A percentile compares a stretch with the other conserved stretches of the same genome.
phyloP scores from a whole-genome alignment of 2,113 vertebrate species.

The Suncus etruscus region DNA sequence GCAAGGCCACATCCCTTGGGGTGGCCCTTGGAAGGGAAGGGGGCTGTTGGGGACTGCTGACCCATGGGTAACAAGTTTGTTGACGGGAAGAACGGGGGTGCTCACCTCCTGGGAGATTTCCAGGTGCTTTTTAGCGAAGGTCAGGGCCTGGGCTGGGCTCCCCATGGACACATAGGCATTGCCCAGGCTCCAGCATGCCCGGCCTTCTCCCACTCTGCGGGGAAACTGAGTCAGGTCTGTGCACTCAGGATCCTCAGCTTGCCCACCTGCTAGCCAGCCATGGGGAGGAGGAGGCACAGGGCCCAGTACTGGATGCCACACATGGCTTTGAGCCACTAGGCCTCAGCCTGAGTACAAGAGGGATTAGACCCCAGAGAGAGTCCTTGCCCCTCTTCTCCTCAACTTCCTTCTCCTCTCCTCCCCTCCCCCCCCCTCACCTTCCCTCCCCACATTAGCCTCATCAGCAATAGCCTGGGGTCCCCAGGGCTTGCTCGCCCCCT shows the following conservation, averaged over 20 bases:
- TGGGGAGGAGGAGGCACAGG: background rate
- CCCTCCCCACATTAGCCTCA: no score
- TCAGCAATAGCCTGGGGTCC: background rate
- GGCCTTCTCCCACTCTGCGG: conserved; percentile 95
- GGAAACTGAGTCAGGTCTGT: background rate
- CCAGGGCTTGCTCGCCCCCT: background rate
- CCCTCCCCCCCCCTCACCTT: no score
- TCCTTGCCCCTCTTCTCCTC: no score
- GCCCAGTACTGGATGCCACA: no score
- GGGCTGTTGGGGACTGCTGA: no score
- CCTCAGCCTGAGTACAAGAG: background rate
- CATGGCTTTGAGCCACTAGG: background rate
- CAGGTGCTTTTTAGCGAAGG: conserved; percentile 94
- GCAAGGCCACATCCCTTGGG: no score
- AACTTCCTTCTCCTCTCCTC: no score
- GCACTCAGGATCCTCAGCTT: no score
- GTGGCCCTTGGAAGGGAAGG: rapidly evolving
- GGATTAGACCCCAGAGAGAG: no score
- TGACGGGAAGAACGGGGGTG: background rate
- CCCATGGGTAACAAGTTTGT: no score
- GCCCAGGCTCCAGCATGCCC: conserved; percentile 98
- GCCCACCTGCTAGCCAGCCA: no score
- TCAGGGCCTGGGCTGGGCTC: conserved; percentile 94
- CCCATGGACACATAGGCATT: conserved; percentile 96
- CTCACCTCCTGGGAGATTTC: conserved; percentile 97